phyloP scores from a whole-genome alignment of 2,113 vertebrate genomes.

The Ammodytes dubius region DNA sequence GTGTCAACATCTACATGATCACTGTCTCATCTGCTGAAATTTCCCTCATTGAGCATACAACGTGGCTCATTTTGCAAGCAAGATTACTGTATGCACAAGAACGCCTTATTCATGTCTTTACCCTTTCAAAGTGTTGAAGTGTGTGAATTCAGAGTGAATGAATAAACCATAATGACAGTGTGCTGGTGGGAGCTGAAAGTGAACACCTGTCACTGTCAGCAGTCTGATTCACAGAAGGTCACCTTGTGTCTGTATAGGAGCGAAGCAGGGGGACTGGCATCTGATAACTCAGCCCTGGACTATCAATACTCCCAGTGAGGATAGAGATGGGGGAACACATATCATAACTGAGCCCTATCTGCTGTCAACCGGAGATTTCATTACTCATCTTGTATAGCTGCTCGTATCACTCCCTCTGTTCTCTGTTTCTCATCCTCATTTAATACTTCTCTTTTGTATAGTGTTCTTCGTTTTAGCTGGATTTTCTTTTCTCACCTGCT shows the following conservation, averaged over 20 bases:
- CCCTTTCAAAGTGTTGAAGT: conserved; percentile 47
- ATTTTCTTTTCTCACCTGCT: not conserved
- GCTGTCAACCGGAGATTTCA: conserved; percentile 57
- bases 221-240: conserved; percentile 70
- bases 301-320: conserved; percentile 56
- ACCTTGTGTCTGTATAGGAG: conserved; percentile 69
- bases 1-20: conserved; percentile 26
- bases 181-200: conserved; percentile 58
- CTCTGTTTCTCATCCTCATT: conserved; percentile 48
- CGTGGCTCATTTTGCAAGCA: not conserved
- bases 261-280: conserved; percentile 47
- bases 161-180: conserved; percentile 74
- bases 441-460: too few species aligned
- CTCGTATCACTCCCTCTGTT: conserved; percentile 30
- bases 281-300: conserved; percentile 67
- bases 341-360: conserved; percentile 64
- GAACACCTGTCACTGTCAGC: conserved; percentile 78
- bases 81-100: conserved; percentile 20
- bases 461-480: not conserved
- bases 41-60: conserved; percentile 24
- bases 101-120: conserved; percentile 44
- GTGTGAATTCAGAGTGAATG: conserved; percentile 51
- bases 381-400: conserved; percentile 54
- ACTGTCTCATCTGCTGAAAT: conserved; percentile 23
- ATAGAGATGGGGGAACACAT: conserved; percentile 53